Base-by-base conservation (phyloP, 2,797 vertebrate species). In the Gymnodraco acuticeps region DNA sequence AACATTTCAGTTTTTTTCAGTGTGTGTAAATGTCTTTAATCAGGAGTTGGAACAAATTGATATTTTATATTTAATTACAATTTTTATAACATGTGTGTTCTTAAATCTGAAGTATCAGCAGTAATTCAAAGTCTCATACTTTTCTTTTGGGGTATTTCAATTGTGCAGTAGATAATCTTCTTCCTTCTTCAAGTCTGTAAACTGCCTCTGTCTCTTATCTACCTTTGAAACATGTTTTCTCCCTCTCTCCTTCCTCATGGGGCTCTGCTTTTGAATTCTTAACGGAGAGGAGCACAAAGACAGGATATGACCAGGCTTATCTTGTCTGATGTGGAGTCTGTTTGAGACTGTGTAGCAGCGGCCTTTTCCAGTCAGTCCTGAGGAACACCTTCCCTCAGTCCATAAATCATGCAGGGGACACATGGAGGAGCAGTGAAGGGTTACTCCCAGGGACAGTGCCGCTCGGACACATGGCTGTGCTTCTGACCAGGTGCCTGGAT, bases 291-390 rank as follows among this genome's bases (percentile, higher is more conserved):
- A 77, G 67, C 65, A 60, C 59, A 73, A 64, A 89, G 74, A 72
- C 68, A 70, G 78, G 80, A 86, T 86, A 81, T 68, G 43, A 64
- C 48, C 42, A 27, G 58, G 69, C 76, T 92, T 93, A 93, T 89
- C 87, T 91, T 73, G 73, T 88, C 89, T 89, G 82, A 80, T 86
- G 71, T 62, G 68, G 67, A 75, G 78, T 80, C 67, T 70, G 81
- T 86, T 77, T 82, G 63, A 89, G 76, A 75, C 72, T 68, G 80
- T 20, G 67, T 15, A 79, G 71, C 83, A 62, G 65, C 23, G 16
- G 70, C 82, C 84, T 91, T 91, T 87, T 92, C 83, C 83, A 82
- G 65, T 81, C 73, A 82, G 73, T 58, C 63, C 69, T 15, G 54
- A 63, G 66, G 58, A 87, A 69, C 85, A 82, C 70, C 83, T 84